Percentiles rank a stretch among this genome's conserved stretches.
These are phyloP conservation scores for Ectemnius cavifrons DNA, from an alignment of 2,888 invertebrate species.

Conservation along the genomic window DNA sequence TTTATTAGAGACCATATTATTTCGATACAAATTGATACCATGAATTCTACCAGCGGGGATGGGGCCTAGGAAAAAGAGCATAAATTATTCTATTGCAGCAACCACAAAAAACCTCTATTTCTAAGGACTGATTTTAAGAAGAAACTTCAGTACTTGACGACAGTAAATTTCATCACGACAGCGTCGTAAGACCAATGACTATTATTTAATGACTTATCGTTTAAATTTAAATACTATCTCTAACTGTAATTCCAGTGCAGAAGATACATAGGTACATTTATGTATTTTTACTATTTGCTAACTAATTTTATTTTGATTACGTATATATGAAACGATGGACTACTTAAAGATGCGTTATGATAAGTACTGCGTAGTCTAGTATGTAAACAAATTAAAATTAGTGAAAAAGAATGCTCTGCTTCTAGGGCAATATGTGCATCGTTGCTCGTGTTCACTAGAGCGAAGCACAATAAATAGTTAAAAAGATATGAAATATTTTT, in stretches of 20 bases:
- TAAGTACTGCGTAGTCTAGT: slow-evolving; percentile 54
- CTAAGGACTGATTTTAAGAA: slow-evolving; percentile 48
- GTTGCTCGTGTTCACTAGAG: slow-evolving; percentile 50
- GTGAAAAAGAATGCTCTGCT: slow-evolving; percentile 58
- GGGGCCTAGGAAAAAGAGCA: slow-evolving; percentile 42
- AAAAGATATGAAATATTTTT: slow-evolving; percentile 74
- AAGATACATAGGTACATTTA: slow-evolving; percentile 61
- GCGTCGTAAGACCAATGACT: slow-evolving; percentile 75
- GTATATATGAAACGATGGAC: slow-evolving; percentile 69
- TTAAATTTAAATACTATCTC: slow-evolving; percentile 62
- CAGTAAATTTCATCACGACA: slow-evolving; percentile 64
- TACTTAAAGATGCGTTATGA: slow-evolving; percentile 66
- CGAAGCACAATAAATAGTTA: slow-evolving; percentile 66
- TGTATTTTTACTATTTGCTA: slow-evolving; percentile 72
- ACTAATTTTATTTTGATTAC: slow-evolving; percentile 70
- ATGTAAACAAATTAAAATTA: slow-evolving; percentile 62
- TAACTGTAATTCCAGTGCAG: slow-evolving; percentile 60
- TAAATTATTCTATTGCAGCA: slow-evolving; percentile 40
- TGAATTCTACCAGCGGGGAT: slow-evolving; percentile 56
- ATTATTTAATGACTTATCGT: slow-evolving; percentile 70
- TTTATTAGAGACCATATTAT: no score
- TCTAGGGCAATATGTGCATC: slow-evolving; percentile 47
- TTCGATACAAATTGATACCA: no score
- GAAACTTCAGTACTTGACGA: slow-evolving; percentile 45
- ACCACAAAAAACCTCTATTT: slow-evolving; percentile 43